Evolutionary conservation across 2,888 invertebrate species (phyloP).

Genomic region (Dicycla oo): DNA sequence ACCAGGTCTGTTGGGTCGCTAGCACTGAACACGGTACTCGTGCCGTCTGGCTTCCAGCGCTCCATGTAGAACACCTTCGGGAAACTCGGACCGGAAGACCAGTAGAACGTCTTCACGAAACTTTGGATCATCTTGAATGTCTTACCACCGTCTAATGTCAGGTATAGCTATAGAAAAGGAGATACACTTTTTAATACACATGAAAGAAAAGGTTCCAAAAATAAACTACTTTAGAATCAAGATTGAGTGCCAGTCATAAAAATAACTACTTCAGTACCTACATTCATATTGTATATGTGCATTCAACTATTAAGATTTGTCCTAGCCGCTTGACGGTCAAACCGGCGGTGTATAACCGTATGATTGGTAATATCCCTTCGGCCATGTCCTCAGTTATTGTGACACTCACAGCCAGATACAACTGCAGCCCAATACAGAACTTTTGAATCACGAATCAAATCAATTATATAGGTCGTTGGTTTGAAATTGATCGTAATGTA

Average conservation of each 20-base stretch:
- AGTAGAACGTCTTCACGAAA: conserved; percentile 94
- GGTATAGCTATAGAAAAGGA: conserved; percentile 92
- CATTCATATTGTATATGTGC: conserved; percentile 31
- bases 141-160: conserved; percentile 94
- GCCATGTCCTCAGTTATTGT: conserved; percentile 40
- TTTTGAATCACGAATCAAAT: conserved; percentile 12
- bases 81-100: conserved; percentile 90
- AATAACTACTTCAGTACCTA: conserved; percentile 28
- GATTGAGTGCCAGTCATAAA: conserved; percentile 23
- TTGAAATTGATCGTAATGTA: conserved; percentile 18
- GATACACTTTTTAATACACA: background rate
- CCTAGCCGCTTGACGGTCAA: conserved; percentile 46
- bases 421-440: conserved; percentile 7
- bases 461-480: conserved; percentile 22
- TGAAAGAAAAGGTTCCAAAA: background rate
- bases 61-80: conserved; percentile 92
- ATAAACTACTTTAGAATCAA: conserved; percentile 12
- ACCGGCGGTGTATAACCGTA: conserved; percentile 39
- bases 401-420: conserved; percentile 23
- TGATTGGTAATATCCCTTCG: conserved; percentile 63
- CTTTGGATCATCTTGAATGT: conserved; percentile 93
- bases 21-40: conserved; percentile 93
- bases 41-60: conserved; percentile 91
- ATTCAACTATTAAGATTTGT: conserved; percentile 41
- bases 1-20: conserved; percentile 85